Base-by-base conservation (phyloP, 2,797 vertebrate species). In the Pelodytes ibericus region DNA sequence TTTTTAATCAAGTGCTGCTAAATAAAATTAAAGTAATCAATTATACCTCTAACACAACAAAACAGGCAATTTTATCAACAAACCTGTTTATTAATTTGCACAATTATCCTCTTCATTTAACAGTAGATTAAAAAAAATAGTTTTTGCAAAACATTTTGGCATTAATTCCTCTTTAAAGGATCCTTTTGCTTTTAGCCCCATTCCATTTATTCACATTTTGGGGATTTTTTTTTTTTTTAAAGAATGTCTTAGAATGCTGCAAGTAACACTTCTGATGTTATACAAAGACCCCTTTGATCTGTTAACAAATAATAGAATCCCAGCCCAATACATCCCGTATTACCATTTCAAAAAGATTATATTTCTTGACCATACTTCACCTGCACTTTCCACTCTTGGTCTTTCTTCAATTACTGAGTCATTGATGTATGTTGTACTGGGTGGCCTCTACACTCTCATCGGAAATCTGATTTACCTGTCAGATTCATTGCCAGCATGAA, bases 381-480 rank as follows among this genome's bases (percentile, higher is more conserved):
- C 22, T 30, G 25, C n/a, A 16, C 51, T 66, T 16, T 71, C 59
- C 47, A 61, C 25, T 31, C 30, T 47, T 57, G 66, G 59, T 24
- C 69, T 39, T 51, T 29, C 41, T 75, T 58, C 53, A 66, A 77
- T 77, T 72, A 72, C 36, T 20, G 15, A 72, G 75, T 58, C 75
- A 72, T 77, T 77, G 68, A 77, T 66, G 39, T 72, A 77, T 77
- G 75, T 59, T 71, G 60, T 77, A 33, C 64, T 10, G 20, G 60
- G 39, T 77, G 69, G 61, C 75, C 75, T 60, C 57, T 49, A 33
- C 31, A 25, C 53, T 71, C 36, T 60, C n/a, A 22, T 18, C 16
- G 33, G 51, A 71, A 72, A 77, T 72, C 68, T 72, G 75, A 77
- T 77, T 62, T 77, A 77, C 71, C 60, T 72, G 68, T 72, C 61